phyloP scores from a whole-genome alignment of 2,113 vertebrate species.

The Gobius niger region DNA sequence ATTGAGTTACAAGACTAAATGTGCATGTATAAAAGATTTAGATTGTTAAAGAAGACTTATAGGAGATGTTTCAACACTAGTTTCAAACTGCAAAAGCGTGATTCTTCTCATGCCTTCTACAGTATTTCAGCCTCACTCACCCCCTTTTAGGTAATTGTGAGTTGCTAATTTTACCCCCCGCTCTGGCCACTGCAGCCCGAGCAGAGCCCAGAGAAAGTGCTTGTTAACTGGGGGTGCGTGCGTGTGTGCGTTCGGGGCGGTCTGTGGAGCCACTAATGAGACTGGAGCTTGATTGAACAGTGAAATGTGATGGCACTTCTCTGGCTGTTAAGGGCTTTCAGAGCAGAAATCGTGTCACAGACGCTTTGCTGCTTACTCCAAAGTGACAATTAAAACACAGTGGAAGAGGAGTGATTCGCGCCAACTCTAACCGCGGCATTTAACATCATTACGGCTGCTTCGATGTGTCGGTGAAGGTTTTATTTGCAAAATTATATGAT shows the following conservation, averaged over 20 bases:
- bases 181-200: constrained; percentile 37
- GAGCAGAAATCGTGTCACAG: not conserved
- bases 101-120: too few relatives aligned
- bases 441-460: not conserved
- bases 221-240: constrained; percentile 51
- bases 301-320: constrained; percentile 29
- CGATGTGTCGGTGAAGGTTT: not conserved
- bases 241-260: constrained; percentile 19
- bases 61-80: too few relatives aligned
- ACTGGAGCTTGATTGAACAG: constrained; percentile 53
- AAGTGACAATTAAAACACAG: not conserved
- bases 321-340: constrained; percentile 19
- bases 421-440: not conserved
- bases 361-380: not conserved
- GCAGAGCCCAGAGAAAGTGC: constrained; percentile 27
- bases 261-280: constrained; percentile 50
- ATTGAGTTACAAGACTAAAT: too few relatives aligned
- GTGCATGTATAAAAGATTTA: too few relatives aligned
- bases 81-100: too few relatives aligned
- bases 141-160: constrained; percentile 44
- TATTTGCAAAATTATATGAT: not conserved
- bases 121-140: not conserved
- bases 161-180: constrained; percentile 40
- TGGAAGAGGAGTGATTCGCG: not conserved
- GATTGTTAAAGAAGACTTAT: too few relatives aligned